Evolutionary conservation across 2,113 vertebrate genomes (phyloP), one percentile per base, ranked within the genome.

Genomic region (Tamias sibiricus): DNA sequence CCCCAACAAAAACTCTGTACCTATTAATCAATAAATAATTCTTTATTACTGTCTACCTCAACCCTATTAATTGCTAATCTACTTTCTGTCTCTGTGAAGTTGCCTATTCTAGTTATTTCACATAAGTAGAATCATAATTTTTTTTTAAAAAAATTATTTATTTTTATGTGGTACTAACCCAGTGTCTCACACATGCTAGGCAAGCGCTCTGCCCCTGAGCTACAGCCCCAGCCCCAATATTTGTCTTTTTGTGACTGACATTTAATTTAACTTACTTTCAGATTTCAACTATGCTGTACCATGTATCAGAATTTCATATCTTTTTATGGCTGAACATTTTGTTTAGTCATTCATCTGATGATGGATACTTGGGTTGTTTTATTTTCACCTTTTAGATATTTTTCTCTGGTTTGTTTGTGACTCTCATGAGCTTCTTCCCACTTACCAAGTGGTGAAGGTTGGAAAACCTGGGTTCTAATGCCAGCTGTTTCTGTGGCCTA

Each of bases 331-430:
- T 89, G 30, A 79, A 44, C 28, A 49, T 49, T 90, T 81, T 77
- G 12, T 82, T 72, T 66, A 83, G 71, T 35, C 44, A 71, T 71
- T 86, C 59, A 69, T 49, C 9, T 81, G 12, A 85, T 80, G n/a
- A 13, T 28, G 26, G 42, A 32, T 37, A 66, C 30, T 62, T 69
- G 12, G 4, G 2, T 72, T 20, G 11, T 54, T 87, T 89, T 71
- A n/a, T 87, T 95, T 92, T 85, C n/a, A 68, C 37, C 32, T 88
- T 52, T 71, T 72, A 59, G 42, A 92, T 83, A 16, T 68, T 85
- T 87, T 85, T 30, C 62, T 90, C 28, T 76, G 44, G 57, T 74
- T 86, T 9, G 26, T 93, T 77, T 93, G n/a, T 44, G 49, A 49
- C 57, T 68, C 6, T 69, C 40, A 6, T 13, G 22, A 66, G 40